phyloP scores from a whole-genome alignment of 1,140 invertebrate species.

The Acromyrmex echinatior region DNA sequence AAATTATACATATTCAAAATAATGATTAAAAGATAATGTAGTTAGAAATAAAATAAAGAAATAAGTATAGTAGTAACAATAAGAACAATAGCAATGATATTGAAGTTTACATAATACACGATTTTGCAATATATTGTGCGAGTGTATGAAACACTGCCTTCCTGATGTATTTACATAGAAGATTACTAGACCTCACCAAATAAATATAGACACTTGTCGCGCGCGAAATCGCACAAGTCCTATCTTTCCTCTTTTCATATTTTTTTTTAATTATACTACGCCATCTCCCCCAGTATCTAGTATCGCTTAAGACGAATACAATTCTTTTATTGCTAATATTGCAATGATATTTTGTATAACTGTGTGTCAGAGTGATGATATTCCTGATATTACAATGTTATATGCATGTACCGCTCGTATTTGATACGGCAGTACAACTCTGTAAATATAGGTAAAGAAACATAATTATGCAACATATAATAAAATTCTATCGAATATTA shows the following conservation, averaged over 20 bases:
- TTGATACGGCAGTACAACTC: slow-evolving; percentile 40
- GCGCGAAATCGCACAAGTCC: slow-evolving; percentile 4
- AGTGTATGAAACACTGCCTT: slow-evolving; percentile 49
- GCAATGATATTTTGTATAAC: slow-evolving; percentile 60
- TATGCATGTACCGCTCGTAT: slow-evolving; percentile 40
- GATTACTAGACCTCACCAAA: slow-evolving; percentile 34
- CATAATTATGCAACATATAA: slow-evolving; percentile 68
- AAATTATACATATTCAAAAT: slow-evolving; percentile 56
- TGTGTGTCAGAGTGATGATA: slow-evolving; percentile 52
- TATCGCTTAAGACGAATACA: slow-evolving; percentile 61
- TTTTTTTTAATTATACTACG: slow-evolving; percentile 50
- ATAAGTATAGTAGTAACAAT: slow-evolving; percentile 31
- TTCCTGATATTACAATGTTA: slow-evolving; percentile 52
- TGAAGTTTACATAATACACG: slow-evolving; percentile 54
- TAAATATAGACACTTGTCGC: slow-evolving; percentile 15
- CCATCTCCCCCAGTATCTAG: slow-evolving; percentile 18
- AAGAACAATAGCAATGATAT: slow-evolving; percentile 62
- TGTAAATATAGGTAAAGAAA: slow-evolving; percentile 61
- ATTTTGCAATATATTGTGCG: slow-evolving; percentile 44
- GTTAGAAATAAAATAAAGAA: slow-evolving; percentile 54
- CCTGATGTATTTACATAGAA: slow-evolving; percentile 68
- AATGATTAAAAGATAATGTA: slow-evolving; percentile 56
- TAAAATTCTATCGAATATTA: slow-evolving; percentile 66
- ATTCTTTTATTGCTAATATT: slow-evolving; percentile 71
- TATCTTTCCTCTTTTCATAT: slow-evolving; percentile 9